Evolutionary conservation across 2,113 vertebrate genomes (phyloP).

Genomic region (Isurus oxyrinchus): DNA sequence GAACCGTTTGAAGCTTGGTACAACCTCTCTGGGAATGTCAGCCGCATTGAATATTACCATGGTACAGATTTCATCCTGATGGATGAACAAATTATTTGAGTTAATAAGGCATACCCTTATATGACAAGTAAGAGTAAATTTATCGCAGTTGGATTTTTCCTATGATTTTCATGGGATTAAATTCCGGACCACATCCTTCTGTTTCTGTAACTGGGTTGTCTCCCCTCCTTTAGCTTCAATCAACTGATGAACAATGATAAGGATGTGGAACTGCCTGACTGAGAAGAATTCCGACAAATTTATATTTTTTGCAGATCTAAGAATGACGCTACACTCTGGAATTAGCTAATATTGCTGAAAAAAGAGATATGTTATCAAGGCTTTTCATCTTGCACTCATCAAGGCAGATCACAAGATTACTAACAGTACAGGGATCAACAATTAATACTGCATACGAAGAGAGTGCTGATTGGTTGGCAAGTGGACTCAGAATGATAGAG

Average conservation of each 20-base stretch:
- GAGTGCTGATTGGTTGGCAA: too few relatives aligned
- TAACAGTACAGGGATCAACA: too few relatives aligned
- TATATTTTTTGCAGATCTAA: background rate
- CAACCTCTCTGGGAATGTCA: slow-evolving; percentile 56
- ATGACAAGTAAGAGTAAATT: background rate
- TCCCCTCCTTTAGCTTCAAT: background rate
- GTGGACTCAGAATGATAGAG: too few relatives aligned
- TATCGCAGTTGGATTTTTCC: background rate
- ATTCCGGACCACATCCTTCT: background rate
- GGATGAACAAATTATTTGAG: background rate
- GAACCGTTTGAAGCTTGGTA: slow-evolving; percentile 78
- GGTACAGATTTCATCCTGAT: slow-evolving; percentile 46
- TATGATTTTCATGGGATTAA: background rate
- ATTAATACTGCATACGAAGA: too few relatives aligned
- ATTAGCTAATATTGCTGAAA: background rate
- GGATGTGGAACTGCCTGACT: background rate
- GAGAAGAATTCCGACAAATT: background rate
- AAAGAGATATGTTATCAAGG: too few relatives aligned
- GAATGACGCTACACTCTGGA: background rate
- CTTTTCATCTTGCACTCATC: too few relatives aligned
- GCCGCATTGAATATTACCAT: slow-evolving; percentile 62
- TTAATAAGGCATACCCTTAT: background rate
- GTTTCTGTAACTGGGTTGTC: background rate
- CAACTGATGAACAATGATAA: background rate
- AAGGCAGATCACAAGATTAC: too few relatives aligned